A percentile compares a stretch with the other conserved stretches of the same genome.
These are phyloP conservation scores for Drosophila obscura DNA, from an alignment of 1,140 invertebrate species.

Conservation along the genomic window DNA sequence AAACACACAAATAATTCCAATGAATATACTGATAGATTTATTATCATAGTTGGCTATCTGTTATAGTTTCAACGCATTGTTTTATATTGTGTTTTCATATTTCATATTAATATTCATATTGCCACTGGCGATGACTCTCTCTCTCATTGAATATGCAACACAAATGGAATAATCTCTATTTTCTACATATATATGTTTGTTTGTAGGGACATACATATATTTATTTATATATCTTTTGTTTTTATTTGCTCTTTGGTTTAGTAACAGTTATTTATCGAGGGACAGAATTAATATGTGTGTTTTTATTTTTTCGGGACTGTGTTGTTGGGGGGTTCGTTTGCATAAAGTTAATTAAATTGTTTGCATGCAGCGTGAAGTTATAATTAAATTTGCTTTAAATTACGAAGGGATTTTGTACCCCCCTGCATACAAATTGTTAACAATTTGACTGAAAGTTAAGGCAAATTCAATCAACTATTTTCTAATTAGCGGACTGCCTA, in stretches of 20 bases:
- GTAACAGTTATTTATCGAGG: slow-evolving; percentile 50
- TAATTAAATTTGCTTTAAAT: slow-evolving; percentile 67
- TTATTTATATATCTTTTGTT: not conserved
- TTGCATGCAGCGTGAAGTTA: slow-evolving; percentile 67
- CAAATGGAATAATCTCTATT: slow-evolving; percentile 52
- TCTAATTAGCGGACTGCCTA: slow-evolving; percentile 38
- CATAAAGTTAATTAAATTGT: slow-evolving; percentile 71
- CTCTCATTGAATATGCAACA: slow-evolving; percentile 37
- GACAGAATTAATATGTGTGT: not conserved
- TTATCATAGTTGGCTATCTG: too few relatives aligned
- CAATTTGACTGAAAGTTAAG: slow-evolving; percentile 29
- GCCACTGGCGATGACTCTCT: slow-evolving; percentile 3
- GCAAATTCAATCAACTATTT: slow-evolving; percentile 51
- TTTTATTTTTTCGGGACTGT: slow-evolving; percentile 13
- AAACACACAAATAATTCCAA: too few relatives aligned
- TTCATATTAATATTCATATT: slow-evolving; percentile 30
- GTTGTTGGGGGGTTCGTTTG: slow-evolving; percentile 31
- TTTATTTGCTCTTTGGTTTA: slow-evolving; percentile 26
- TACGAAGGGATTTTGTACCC: slow-evolving; percentile 9
- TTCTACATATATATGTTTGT: slow-evolving; percentile 52
- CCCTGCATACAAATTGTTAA: not conserved
- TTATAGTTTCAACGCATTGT: slow-evolving; percentile 11
- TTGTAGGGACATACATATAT: slow-evolving; percentile 31
- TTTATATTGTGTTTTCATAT: slow-evolving; percentile 4
- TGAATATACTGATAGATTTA: too few relatives aligned